Evolutionary conservation across 1,140 invertebrate genomes (phyloP).

Genomic region (Octopus bimaculoides): DNA sequence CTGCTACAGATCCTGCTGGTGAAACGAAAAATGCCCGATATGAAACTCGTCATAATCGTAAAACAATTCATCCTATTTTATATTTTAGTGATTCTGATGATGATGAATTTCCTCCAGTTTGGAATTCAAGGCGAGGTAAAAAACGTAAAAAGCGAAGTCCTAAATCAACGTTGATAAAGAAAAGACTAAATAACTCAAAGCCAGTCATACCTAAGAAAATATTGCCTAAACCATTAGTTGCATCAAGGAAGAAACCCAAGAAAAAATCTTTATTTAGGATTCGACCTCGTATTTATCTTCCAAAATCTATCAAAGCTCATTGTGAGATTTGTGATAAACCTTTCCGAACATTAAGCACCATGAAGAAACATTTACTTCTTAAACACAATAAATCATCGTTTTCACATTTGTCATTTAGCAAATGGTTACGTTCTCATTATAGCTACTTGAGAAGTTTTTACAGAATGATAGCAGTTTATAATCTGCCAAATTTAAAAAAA

Average conservation of each 20-base stretch:
- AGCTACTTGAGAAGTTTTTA: background rate
- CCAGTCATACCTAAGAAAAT: conserved; percentile 1
- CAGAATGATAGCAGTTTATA: conserved; percentile 1
- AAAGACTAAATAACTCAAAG: background rate
- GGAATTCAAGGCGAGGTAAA: conserved; percentile 3
- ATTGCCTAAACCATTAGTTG: background rate
- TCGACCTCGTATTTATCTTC: background rate
- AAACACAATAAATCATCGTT: background rate
- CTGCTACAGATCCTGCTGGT: background rate
- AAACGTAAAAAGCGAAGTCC: conserved; percentile 8
- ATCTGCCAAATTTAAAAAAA: background rate
- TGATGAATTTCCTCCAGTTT: conserved; percentile 7
- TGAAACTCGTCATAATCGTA: conserved; percentile 5
- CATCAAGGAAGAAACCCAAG: background rate
- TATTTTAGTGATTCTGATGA: conserved; percentile 13
- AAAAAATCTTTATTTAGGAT: conserved; percentile 1
- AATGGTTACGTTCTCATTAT: background rate
- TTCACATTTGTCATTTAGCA: background rate
- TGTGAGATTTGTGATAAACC: conserved; percentile 10
- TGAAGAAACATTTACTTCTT: conserved; percentile 3
- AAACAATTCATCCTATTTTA: background rate
- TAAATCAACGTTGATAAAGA: background rate
- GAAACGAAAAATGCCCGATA: background rate
- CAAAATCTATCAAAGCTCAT: conserved; percentile 2
- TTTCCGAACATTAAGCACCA: background rate